Percentiles rank a stretch among this genome's conserved stretches.
phyloP scores from a whole-genome alignment of 2,113 vertebrate genomes.

The Gobio gobio region DNA sequence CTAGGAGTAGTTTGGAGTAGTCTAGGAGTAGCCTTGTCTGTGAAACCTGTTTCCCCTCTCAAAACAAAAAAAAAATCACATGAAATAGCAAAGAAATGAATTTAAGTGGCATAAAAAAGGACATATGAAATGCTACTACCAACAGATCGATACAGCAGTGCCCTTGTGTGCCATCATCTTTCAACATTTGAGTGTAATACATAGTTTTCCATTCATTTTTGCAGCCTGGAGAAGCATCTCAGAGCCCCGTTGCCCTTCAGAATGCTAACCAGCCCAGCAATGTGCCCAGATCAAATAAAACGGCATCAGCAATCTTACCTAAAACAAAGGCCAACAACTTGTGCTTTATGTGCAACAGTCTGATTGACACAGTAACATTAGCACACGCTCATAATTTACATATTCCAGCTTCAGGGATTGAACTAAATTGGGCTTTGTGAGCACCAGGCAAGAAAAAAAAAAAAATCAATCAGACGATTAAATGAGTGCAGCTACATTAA shows the following conservation, averaged over 20 bases:
- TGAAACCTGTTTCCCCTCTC: not conserved
- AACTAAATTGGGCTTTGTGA: conserved; percentile 59
- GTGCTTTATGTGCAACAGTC: conserved; percentile 42
- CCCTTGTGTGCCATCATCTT: conserved; percentile 6
- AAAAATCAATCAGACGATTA: conserved; percentile 65
- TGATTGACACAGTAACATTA: conserved; percentile 55
- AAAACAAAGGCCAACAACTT: conserved; percentile 31
- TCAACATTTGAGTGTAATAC: conserved; percentile 16
- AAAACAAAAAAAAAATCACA: not conserved
- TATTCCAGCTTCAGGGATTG: conserved; percentile 60
- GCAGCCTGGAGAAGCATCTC: not conserved
- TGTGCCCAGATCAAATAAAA: conserved; percentile 37
- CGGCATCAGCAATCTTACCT: conserved; percentile 51
- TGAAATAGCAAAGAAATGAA: not conserved
- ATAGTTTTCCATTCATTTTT: conserved; percentile 6
- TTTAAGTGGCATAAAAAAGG: not conserved
- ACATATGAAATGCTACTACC: not conserved
- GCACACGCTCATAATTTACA: conserved; percentile 57
- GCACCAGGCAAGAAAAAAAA: conserved; percentile 38
- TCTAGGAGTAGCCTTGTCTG: too few relatives aligned
- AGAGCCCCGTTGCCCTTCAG: conserved; percentile 1
- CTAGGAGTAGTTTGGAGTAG: too few relatives aligned
- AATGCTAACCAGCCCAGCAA: conserved; percentile 40
- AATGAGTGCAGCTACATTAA: conserved; percentile 63
- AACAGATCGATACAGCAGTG: conserved; percentile 1